Conservation (phyloP, 2,797 vertebrate species). For the Typhlichthys subterraneus region DNA sequence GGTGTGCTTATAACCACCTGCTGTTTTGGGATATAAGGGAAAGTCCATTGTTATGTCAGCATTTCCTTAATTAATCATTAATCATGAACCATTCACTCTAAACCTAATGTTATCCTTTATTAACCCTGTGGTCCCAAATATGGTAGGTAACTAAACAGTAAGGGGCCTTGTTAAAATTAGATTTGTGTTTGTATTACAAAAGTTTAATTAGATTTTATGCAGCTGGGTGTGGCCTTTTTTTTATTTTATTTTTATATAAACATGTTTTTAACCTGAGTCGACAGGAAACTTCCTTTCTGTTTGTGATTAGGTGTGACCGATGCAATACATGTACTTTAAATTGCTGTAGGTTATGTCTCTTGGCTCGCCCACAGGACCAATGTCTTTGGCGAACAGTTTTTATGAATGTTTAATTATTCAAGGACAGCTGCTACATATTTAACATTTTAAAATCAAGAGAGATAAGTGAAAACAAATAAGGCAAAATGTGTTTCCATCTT, state of each 20-base stretch:
- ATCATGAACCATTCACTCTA: constrained; percentile 6
- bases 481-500: constrained; percentile 42
- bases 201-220: neutral
- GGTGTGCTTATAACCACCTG: constrained; percentile 22
- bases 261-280: constrained; percentile 13
- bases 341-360: constrained; percentile 15
- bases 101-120: constrained; percentile 21
- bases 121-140: no score
- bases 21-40: constrained; percentile 19
- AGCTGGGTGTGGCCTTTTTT: neutral
- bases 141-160: no score
- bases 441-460: constrained; percentile 33
- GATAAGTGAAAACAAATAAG: constrained; percentile 52
- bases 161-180: no score
- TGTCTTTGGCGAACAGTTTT: constrained; percentile 30
- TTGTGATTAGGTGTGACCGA: constrained; percentile 26
- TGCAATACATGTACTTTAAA: neutral
- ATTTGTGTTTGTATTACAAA: no score
- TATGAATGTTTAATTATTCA: constrained; percentile 53
- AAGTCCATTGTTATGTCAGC: constrained; percentile 9
- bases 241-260: no score
- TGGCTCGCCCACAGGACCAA: constrained; percentile 1
- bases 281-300: constrained; percentile 2
- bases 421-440: constrained; percentile 41
- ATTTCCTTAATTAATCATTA: constrained; percentile 19